Percentiles rank a stretch among this genome's conserved stretches.
These are phyloP conservation scores for Aporophyla nigra DNA, from an alignment of 2,888 invertebrate genomes.

Conservation along the genomic window DNA sequence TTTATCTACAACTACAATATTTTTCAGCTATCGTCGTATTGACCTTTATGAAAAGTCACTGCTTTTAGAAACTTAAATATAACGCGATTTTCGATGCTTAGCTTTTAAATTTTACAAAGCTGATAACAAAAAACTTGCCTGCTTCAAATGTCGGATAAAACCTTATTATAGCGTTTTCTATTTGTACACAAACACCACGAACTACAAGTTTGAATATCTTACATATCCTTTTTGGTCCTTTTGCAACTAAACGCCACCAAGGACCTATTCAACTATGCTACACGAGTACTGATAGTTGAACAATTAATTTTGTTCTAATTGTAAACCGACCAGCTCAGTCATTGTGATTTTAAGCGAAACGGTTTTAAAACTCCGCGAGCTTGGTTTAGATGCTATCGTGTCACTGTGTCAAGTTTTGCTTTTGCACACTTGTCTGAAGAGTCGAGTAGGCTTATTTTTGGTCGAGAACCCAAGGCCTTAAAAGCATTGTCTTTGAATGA, in stretches of 20 bases:
- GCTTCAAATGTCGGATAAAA: background rate
- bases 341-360: conserved; percentile 13
- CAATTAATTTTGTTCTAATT: conserved; percentile 11
- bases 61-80: background rate
- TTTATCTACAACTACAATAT: background rate
- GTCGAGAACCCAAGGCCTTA: conserved; percentile 14
- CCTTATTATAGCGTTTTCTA: background rate
- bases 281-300: background rate
- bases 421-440: conserved; percentile 10
- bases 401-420: conserved; percentile 50
- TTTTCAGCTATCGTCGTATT: background rate
- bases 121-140: background rate
- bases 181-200: conserved; percentile 18
- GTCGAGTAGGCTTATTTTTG: conserved; percentile 42
- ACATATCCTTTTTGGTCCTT: conserved; percentile 6
- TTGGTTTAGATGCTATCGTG: conserved; percentile 16
- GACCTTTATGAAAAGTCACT: background rate
- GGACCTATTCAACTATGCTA: background rate
- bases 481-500: conserved; percentile 23
- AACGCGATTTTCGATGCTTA: background rate
- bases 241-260: background rate
- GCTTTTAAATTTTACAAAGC: background rate
- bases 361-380: conserved; percentile 8
- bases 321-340: background rate
- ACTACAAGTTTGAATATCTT: background rate